Evolutionary conservation across 2,113 vertebrate species (phyloP).

Genomic region (Aegotheles bennettii): DNA sequence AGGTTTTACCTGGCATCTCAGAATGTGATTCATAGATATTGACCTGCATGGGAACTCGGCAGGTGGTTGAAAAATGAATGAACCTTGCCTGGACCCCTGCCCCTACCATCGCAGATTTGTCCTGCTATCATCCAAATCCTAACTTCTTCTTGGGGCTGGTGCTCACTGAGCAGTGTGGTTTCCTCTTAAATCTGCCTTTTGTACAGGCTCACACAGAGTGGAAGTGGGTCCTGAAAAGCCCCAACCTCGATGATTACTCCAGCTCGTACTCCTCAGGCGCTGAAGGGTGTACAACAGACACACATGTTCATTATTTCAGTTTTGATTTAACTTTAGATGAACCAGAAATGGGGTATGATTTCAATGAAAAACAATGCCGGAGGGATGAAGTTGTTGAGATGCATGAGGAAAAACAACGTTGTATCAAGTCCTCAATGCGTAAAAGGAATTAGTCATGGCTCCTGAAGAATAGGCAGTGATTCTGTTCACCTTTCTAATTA

Average conservation of each 20-base stretch:
- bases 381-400: not conserved
- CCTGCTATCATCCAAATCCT: not conserved
- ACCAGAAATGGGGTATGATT: not conserved
- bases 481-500: not conserved
- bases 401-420: not conserved
- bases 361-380: not conserved
- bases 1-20: not conserved
- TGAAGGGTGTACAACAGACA: not conserved
- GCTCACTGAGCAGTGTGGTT: not conserved
- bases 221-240: not conserved
- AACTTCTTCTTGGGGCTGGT: not conserved
- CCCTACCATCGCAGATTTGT: not conserved
- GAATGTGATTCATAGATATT: not conserved
- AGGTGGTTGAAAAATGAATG: not conserved
- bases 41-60: not conserved
- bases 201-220: not conserved
- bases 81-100: not conserved
- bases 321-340: slow-evolving; percentile 4
- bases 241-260: not conserved
- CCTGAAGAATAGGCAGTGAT: not conserved
- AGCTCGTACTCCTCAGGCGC: not conserved
- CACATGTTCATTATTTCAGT: not conserved
- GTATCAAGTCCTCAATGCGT: not conserved
- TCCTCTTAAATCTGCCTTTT: not conserved
- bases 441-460: not conserved